Percentiles rank a stretch among this genome's conserved stretches.
Evolutionary conservation across 2,888 invertebrate genomes (phyloP).

Genomic region (Chrysomela aeneicollis): DNA sequence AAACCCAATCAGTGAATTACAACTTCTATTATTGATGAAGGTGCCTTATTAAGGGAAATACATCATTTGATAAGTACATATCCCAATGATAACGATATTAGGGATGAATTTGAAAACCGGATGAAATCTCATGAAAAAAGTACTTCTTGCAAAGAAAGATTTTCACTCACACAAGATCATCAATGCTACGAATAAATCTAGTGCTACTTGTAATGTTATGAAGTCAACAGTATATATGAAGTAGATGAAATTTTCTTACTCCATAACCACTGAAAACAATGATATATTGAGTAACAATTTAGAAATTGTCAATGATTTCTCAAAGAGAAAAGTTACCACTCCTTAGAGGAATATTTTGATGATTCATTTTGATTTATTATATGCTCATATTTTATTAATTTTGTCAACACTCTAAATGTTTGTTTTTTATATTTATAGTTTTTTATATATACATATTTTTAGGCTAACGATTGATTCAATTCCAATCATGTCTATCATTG

Average conservation of each 20-base stretch:
- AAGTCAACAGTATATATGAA: constrained; percentile 4
- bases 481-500: no score
- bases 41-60: constrained; percentile 1
- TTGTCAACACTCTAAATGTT: no score
- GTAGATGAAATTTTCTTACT: neutral
- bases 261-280: constrained; percentile 9
- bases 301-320: neutral
- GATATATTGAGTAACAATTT: neutral
- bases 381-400: no score
- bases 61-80: neutral
- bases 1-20: neutral
- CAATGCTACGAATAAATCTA: constrained; percentile 4
- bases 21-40: constrained; percentile 1
- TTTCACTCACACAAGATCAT: constrained; percentile 8
- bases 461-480: no score
- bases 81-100: constrained; percentile 3
- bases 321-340: no score
- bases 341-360: no score
- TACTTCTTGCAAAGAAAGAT: constrained; percentile 9
- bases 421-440: no score
- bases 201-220: constrained; percentile 11
- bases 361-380: no score
- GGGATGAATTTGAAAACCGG: neutral
- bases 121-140: neutral
- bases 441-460: no score